These are phyloP conservation scores for Drosophila chauvacae DNA, from an alignment of 1,140 invertebrate species.

Conservation along the genomic window DNA sequence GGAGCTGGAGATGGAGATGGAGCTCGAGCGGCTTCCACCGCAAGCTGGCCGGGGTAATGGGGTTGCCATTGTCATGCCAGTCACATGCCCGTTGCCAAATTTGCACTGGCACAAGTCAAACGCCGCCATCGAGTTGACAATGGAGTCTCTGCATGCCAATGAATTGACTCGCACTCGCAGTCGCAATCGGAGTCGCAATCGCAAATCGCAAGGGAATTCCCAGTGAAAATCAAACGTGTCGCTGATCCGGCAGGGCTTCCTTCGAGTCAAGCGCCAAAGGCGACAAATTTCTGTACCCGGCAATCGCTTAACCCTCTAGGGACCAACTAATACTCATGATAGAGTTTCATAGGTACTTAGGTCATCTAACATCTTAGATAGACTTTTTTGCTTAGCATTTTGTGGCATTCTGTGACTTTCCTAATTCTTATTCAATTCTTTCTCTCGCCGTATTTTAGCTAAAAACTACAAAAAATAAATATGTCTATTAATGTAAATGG, in stretches of 20 bases:
- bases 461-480: too few relatives aligned
- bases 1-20: not conserved
- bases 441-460: too few relatives aligned
- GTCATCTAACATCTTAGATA: too few relatives aligned
- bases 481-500: too few relatives aligned
- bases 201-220: constrained; percentile 21
- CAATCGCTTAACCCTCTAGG: constrained; percentile 20
- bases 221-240: constrained; percentile 59
- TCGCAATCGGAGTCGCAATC: constrained; percentile 18
- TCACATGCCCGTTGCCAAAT: constrained; percentile 67
- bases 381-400: too few relatives aligned
- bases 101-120: constrained; percentile 60
- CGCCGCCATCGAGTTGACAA: constrained; percentile 50
- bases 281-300: constrained; percentile 18
- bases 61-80: constrained; percentile 47
- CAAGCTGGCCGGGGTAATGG: not conserved
- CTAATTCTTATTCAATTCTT: too few relatives aligned
- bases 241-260: constrained; percentile 33
- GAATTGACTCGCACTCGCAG: constrained; percentile 49
- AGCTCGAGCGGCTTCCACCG: not conserved
- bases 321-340: not conserved
- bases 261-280: constrained; percentile 30
- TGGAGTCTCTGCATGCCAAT: constrained; percentile 68
- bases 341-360: too few relatives aligned
- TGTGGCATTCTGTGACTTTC: too few relatives aligned